Conservation (phyloP, 2,888 invertebrate genomes). For the Cheilosia vernalis region DNA sequence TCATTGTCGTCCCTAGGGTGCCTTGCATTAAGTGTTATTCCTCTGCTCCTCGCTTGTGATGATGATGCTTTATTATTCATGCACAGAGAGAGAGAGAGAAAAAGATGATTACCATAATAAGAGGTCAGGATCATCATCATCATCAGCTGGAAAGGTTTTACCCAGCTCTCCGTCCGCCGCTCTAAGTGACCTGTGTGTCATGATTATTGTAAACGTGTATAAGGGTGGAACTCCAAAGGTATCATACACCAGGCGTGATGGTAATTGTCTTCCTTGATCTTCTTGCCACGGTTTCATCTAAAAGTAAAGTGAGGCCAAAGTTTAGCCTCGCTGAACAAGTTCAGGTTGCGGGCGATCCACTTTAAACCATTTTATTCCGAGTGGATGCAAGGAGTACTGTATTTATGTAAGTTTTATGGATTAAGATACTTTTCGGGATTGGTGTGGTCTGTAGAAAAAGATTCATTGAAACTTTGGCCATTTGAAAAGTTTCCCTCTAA, state of each 20-base stretch:
- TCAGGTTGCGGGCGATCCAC: constrained; percentile 24
- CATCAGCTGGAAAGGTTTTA: constrained; percentile 25
- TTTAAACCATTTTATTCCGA: constrained; percentile 38
- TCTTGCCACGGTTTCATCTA: background rate
- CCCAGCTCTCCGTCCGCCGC: background rate
- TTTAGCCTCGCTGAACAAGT: constrained; percentile 31
- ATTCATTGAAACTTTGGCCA: constrained; percentile 25
- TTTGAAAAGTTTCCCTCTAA: constrained; percentile 29
- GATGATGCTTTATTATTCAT: constrained; percentile 67
- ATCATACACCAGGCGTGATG: constrained; percentile 2
- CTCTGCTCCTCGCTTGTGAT: constrained; percentile 18
- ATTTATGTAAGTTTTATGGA: constrained; percentile 36
- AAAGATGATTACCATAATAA: constrained; percentile 71
- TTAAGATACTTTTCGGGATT: constrained; percentile 35
- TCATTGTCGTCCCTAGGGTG: constrained; percentile 58
- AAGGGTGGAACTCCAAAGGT: constrained; percentile 21
- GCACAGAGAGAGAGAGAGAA: constrained; percentile 17
- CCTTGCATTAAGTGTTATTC: constrained; percentile 62
- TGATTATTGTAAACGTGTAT: constrained; percentile 57
- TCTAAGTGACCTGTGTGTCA: constrained; percentile 48
- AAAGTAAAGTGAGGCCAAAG: constrained; percentile 37
- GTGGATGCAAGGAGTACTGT: constrained; percentile 14
- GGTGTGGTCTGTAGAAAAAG: constrained; percentile 2
- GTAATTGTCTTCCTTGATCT: constrained; percentile 12
- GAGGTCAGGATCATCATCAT: constrained; percentile 69